Conservation (phyloP, 2,888 invertebrate species). For the Aspidiotus rigidus region DNA sequence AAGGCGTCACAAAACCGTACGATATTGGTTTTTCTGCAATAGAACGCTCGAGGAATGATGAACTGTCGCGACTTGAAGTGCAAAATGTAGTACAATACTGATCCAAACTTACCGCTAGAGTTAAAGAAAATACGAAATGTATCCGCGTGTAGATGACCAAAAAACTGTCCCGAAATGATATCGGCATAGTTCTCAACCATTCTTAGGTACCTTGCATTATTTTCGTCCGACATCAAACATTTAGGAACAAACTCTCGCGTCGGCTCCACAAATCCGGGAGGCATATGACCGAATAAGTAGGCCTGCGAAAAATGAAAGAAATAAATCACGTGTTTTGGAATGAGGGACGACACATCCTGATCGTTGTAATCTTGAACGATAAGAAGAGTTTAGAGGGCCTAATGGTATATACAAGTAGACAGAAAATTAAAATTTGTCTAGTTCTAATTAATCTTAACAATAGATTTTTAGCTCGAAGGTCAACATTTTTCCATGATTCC, state of each 20-base stretch:
- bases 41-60: background rate
- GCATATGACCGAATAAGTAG: conserved; percentile 81
- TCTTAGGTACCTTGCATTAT: conserved; percentile 66
- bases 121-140: conserved; percentile 79
- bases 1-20: conserved; percentile 71
- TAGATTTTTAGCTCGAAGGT: no score
- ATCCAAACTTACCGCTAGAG: conserved; percentile 55
- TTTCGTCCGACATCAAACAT: conserved; percentile 49
- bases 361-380: no score
- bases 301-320: conserved; percentile 51
- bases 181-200: conserved; percentile 65
- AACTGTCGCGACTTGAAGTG: background rate
- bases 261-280: conserved; percentile 77
- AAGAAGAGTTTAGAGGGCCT: no score
- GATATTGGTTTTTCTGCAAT: conserved; percentile 67
- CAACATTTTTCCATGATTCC: no score
- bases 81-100: background rate
- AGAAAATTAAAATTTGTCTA: no score
- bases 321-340: no score
- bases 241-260: conserved; percentile 51
- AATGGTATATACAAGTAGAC: no score
- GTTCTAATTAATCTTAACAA: no score
- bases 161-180: conserved; percentile 83
- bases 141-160: conserved; percentile 85
- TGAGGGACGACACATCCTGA: no score